A percentile compares a stretch with the other conserved stretches of the same genome.
Conservation (phyloP, 2,888 invertebrate species). For the Lordiphosa andalusiaca region DNA sequence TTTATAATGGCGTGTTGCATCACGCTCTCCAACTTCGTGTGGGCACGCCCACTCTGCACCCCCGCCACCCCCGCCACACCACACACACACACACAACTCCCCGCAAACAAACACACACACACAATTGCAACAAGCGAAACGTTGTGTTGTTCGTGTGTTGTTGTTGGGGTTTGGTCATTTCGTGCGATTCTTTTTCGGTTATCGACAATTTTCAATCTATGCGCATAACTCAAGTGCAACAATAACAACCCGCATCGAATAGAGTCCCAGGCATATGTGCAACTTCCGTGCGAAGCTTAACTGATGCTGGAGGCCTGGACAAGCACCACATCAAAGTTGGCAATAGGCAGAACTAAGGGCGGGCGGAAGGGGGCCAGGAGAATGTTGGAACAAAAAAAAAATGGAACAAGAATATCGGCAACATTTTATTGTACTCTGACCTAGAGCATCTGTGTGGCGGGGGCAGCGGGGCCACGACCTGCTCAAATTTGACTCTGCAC, state of each 20-base stretch:
- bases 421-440: slow-evolving; percentile 77
- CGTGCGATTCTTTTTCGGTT: slow-evolving; percentile 73
- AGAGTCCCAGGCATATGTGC: slow-evolving; percentile 62
- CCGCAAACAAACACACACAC: too few species aligned
- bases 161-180: slow-evolving; percentile 33
- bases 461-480: slow-evolving; percentile 36
- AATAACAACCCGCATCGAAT: slow-evolving; percentile 55
- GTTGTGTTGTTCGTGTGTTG: too few species aligned
- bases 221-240: slow-evolving; percentile 70
- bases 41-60: slow-evolving; percentile 48
- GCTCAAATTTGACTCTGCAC: slow-evolving; percentile 67
- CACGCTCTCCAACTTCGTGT: slow-evolving; percentile 61
- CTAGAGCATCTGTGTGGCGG: slow-evolving; percentile 52
- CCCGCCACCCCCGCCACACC: slow-evolving; percentile 5
- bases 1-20: slow-evolving; percentile 77
- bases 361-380: slow-evolving; percentile 1
- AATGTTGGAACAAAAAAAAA: slow-evolving; percentile 22
- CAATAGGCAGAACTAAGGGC: slow-evolving; percentile 55
- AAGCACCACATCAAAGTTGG: slow-evolving; percentile 66
- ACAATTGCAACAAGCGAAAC: slow-evolving; percentile 48
- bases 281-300: slow-evolving; percentile 73
- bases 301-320: slow-evolving; percentile 59
- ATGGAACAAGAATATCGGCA: slow-evolving; percentile 73
- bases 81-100: slow-evolving; percentile 1
- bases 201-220: slow-evolving; percentile 75